Evolutionary conservation across 2,113 vertebrate species (phyloP), one percentile per base, ranked within the genome.

Genomic region (Anthoscopus minutus): DNA sequence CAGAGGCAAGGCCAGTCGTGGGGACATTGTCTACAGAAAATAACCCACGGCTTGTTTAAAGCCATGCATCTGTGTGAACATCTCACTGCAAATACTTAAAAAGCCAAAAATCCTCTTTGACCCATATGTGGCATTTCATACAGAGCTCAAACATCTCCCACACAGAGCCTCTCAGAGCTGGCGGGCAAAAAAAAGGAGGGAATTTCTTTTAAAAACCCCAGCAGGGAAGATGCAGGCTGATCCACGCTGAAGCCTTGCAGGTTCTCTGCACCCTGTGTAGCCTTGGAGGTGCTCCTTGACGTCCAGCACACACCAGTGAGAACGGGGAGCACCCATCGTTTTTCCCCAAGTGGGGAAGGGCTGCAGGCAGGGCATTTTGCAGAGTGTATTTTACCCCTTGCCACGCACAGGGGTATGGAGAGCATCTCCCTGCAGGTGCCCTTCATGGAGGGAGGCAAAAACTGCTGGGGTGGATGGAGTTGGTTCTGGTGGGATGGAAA

Each of bases 351-450:
- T 0, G 1, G 25, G 56, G 22, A n/a, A 44, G 35, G 4, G 64
- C 28, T 33, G 54, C 3, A 4, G 35, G 31, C 11, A 65, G 35
- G 33, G 31, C 5, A 0, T 12, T 66, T 38, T 5, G 13, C 0
- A 4, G 65, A 2, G 50, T 10, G 1, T 2, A 0, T 60, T 85
- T 47, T 11, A 14, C 31, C 23, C 53, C 13, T 62, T 16, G 1
- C 4, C 31, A 0, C 0, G 5, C 15, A 0, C 4, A 8, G 47
- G 35, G 50, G n/a, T 40, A 33, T 0, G 0, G 54, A 13, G 44
- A 54, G 11, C 20, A 4, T 13, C 8, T 17, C 65, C 40, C 65
- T 2, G 17, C 4, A 4, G 57, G 27, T 56, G 42, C 13, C 47
- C 21, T 8, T 10, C 0, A 0, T 9, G 56, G 22, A 22, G 18